phyloP scores from a whole-genome alignment of 1,140 invertebrate species.

The Lamellibrachia luymesi region DNA sequence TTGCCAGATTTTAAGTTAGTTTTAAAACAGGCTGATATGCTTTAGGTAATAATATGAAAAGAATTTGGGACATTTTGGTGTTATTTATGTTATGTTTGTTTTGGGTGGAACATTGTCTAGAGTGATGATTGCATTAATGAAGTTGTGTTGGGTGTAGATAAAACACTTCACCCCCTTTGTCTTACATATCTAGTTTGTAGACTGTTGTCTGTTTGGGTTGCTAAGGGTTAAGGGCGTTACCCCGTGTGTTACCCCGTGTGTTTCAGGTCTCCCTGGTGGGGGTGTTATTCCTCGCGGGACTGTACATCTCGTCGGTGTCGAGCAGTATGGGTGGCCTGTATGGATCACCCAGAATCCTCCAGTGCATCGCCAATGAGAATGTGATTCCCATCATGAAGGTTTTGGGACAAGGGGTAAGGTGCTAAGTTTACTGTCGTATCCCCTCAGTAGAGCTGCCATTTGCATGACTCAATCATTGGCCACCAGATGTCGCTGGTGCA shows the following conservation, averaged over 20 bases:
- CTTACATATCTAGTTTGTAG: background rate
- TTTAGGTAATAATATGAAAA: background rate
- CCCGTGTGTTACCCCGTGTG: conserved; percentile 6
- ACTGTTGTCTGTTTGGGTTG: no score
- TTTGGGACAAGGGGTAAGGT: conserved; percentile 82
- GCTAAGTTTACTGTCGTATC: background rate
- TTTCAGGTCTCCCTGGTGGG: conserved; percentile 60
- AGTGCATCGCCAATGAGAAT: conserved; percentile 93
- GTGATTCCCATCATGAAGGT: conserved; percentile 85
- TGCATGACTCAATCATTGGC: conserved; percentile 42
- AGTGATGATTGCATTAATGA: background rate
- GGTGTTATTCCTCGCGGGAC: conserved; percentile 80
- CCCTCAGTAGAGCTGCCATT: background rate
- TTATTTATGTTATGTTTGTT: background rate
- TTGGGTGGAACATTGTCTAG: background rate
- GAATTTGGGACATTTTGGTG: background rate
- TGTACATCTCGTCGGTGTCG: conserved; percentile 93
- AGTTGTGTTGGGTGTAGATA: background rate
- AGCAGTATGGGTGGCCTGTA: conserved; percentile 93
- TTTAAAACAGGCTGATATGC: background rate
- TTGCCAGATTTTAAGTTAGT: background rate
- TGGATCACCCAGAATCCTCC: conserved; percentile 88
- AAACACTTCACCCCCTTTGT: background rate
- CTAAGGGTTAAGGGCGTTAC: background rate
- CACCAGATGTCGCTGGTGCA: conserved; percentile 61